Evolutionary conservation across 2,797 vertebrate species (phyloP), one percentile per base, ranked within the genome.

Genomic region (Bradypus variegatus): DNA sequence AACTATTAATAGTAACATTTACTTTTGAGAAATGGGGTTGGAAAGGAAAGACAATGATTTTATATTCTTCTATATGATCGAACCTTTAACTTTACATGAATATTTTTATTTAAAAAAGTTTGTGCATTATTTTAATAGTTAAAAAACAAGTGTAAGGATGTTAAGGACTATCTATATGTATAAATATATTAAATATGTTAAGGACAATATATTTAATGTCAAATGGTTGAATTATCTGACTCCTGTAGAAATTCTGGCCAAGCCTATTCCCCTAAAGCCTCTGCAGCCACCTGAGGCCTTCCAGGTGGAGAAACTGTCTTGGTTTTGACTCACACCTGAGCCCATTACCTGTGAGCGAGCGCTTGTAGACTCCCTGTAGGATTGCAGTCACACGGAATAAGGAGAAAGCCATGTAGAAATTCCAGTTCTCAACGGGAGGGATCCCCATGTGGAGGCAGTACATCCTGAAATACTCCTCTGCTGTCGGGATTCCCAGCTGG

Each of bases 351-450:
- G 95, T 91, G 73, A 96, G 95, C 0, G 96, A 96, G 58, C 65
- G 65, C 48, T 50, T 97, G 94, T 95, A 94, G 81, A 93, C 93
- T 0, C 97, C 97, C 95, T 98, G 98, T n/a, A 98, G 96, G 92
- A 89, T 93, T 4, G 96, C 97, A 0, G 98, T 97, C 85, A 97
- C 70, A 1, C 97, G 96, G 97, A 98, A 98, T 25, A 98, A 98
- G 80, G 96, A 98, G 78, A 98, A 98, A 53, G 98, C 97, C 98
- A 98, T 95, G 90, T 98, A 98, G 96, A 98, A 98, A 94, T 98
- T 97, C 98, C 98, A 98, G 95, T 97, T 97, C 70, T 97, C 48
- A 0, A 96, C 38, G 6, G 0, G 82, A 23, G 96, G 95, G 29
- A 93, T 53, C n/a, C 95, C 97, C 97, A 93, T 73, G 72, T 85